Conservation (phyloP, 2,797 vertebrate genomes). For the Meriones psammophilus region DNA sequence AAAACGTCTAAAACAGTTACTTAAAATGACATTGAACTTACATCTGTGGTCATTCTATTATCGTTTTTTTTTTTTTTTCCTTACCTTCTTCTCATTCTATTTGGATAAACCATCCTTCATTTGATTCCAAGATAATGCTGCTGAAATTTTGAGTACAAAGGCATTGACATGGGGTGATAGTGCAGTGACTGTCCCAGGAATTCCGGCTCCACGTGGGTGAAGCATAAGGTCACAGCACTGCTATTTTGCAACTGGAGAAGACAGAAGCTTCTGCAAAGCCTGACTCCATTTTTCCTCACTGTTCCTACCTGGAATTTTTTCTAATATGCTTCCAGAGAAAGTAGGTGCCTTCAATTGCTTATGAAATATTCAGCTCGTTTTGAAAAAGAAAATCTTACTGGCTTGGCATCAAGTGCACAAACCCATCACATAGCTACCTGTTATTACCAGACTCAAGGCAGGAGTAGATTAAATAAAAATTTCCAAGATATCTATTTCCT, state of each 20-base stretch:
- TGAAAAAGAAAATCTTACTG: slow-evolving; percentile 65
- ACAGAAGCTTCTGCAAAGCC: slow-evolving; percentile 67
- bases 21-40: slow-evolving; percentile 57
- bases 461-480: slow-evolving; percentile 70
- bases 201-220: slow-evolving; percentile 59
- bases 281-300: slow-evolving; percentile 80
- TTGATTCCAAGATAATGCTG: slow-evolving; percentile 55
- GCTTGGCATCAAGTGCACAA: slow-evolving; percentile 50
- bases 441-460: slow-evolving; percentile 68
- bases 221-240: slow-evolving; percentile 59
- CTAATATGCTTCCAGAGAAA: slow-evolving; percentile 69
- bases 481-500: slow-evolving; percentile 70
- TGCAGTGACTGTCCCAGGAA: slow-evolving; percentile 48
- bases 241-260: slow-evolving; percentile 69
- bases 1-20: slow-evolving; percentile 49
- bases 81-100: slow-evolving; percentile 37
- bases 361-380: slow-evolving; percentile 67
- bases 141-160: slow-evolving; percentile 65
- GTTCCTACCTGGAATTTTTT: slow-evolving; percentile 69
- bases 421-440: slow-evolving; percentile 57
- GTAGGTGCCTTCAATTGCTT: slow-evolving; percentile 69
- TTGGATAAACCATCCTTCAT: slow-evolving; percentile 57
- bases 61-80: not conserved
- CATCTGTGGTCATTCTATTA: slow-evolving; percentile 31
- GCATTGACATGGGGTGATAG: slow-evolving; percentile 51